Evolutionary conservation across 92 coral and sea anemone genomes (phyloP).

Genomic region (Paramuricea clavata): DNA sequence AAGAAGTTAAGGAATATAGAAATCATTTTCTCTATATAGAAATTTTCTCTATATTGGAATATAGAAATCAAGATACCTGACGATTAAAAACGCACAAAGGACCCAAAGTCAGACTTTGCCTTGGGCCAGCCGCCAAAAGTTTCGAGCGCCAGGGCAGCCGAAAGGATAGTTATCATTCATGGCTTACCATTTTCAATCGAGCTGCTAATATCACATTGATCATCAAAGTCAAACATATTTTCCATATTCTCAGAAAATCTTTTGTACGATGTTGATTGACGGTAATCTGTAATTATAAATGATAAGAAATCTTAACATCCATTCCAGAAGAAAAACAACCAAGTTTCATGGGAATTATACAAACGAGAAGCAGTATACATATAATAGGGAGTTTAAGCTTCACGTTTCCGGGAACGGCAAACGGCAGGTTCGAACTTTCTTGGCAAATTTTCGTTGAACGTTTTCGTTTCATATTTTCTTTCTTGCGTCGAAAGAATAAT

Average conservation of each 20-base stretch:
- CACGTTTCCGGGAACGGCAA: no score
- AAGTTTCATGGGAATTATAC: no score
- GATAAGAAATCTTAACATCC: background rate
- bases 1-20: background rate
- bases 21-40: background rate
- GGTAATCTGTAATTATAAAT: slow-evolving; percentile 62
- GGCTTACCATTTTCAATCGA: slow-evolving; percentile 89
- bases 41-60: no score
- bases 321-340: no score
- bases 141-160: slow-evolving; percentile 20
- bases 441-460: no score
- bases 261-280: slow-evolving; percentile 87
- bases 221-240: slow-evolving; percentile 97
- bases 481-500: no score
- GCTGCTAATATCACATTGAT: slow-evolving; percentile 92
- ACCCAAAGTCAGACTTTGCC: background rate
- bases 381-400: no score
- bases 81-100: no score
- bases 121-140: background rate
- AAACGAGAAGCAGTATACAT: no score
- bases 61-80: no score
- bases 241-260: slow-evolving; percentile 89
- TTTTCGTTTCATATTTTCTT: no score
- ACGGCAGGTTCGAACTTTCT: no score
- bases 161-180: background rate